Evolutionary conservation across 2,113 vertebrate genomes (phyloP).

Genomic region (Miniopterus natalensis): DNA sequence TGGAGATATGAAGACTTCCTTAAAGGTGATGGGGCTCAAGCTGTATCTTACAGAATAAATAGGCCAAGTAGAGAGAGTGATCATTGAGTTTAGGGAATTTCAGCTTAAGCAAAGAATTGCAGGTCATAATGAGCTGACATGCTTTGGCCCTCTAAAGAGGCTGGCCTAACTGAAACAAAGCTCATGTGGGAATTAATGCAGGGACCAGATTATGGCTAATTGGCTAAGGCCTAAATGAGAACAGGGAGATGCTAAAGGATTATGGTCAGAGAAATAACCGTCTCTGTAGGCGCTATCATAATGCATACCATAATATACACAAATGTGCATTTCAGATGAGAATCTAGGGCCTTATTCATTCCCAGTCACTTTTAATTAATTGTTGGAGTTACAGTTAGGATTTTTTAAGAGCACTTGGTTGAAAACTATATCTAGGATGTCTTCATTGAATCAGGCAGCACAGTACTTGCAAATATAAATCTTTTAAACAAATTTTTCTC

Average conservation of each 20-base stretch:
- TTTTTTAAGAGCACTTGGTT: slow-evolving; percentile 43
- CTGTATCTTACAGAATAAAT: neutral
- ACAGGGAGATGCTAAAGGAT: neutral
- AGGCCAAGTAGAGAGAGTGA: slow-evolving; percentile 19
- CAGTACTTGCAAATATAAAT: slow-evolving; percentile 46
- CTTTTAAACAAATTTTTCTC: neutral
- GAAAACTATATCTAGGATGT: neutral
- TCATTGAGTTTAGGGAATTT: neutral
- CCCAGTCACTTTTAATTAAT: neutral
- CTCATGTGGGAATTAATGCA: neutral
- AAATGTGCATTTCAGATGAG: neutral
- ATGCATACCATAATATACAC: neutral
- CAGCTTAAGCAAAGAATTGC: slow-evolving; percentile 34
- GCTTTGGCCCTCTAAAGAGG: neutral
- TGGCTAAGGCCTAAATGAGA: neutral
- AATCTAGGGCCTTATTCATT: slow-evolving; percentile 13
- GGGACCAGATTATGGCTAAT: neutral
- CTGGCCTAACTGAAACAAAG: neutral
- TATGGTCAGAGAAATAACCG: neutral
- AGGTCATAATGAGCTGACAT: neutral
- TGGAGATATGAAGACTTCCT: slow-evolving; percentile 33
- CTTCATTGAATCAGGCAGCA: neutral
- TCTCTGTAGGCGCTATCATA: neutral
- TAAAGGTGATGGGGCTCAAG: neutral
- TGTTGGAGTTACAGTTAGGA: neutral